phyloP scores from a whole-genome alignment of 1,140 invertebrate species.

The Triops longicaudatus region DNA sequence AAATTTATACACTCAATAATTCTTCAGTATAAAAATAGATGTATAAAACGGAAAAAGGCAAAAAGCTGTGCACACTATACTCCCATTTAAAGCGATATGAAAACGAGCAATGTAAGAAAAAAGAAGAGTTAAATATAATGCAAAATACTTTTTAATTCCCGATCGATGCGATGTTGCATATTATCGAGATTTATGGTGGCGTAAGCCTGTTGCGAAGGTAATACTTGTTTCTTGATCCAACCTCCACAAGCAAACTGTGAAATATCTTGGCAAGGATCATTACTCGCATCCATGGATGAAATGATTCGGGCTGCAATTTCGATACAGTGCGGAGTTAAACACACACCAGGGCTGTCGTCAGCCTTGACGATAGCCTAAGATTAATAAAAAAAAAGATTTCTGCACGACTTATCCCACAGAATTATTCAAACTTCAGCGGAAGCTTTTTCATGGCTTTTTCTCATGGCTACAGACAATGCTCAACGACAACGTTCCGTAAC shows the following conservation, averaged over 20 bases:
- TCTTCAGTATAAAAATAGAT: not conserved
- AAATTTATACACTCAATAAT: too few relatives aligned
- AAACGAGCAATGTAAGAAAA: conserved; percentile 5
- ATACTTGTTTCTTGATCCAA: conserved; percentile 65
- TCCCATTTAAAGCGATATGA: too few relatives aligned
- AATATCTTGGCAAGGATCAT: conserved; percentile 89
- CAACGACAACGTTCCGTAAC: conserved; percentile 4
- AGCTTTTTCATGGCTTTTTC: not conserved
- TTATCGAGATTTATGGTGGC: conserved; percentile 21
- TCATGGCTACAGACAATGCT: not conserved
- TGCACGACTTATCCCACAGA: not conserved
- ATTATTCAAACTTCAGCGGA: not conserved
- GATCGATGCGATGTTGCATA: conserved; percentile 23
- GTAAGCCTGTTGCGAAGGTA: not conserved
- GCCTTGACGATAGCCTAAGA: not conserved
- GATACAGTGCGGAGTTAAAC: conserved; percentile 73
- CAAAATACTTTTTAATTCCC: conserved; percentile 25
- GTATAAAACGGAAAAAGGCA: not conserved
- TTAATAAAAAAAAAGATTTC: not conserved
- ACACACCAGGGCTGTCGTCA: conserved; percentile 41
- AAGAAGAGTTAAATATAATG: too few relatives aligned
- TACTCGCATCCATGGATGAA: conserved; percentile 64
- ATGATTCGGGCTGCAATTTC: conserved; percentile 75
- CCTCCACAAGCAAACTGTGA: conserved; percentile 88
- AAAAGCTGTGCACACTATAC: not conserved